Base-by-base conservation (phyloP, 2,113 vertebrate species). In the Thymallus thymallus region DNA sequence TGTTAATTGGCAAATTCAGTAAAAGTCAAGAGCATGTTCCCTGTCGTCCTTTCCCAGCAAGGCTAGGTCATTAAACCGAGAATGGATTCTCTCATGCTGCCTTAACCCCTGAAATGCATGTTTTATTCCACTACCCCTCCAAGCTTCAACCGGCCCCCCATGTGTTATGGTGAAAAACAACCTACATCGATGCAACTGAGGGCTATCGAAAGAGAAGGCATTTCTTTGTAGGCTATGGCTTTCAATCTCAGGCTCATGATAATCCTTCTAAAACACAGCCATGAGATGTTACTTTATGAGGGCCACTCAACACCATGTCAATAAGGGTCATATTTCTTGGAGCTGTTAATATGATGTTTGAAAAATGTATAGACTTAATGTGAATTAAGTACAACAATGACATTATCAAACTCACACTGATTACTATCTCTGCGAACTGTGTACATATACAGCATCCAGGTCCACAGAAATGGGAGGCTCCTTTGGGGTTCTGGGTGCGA, bases 1-100 rank as follows among this genome's bases (percentile, higher is more conserved):
- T 99, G 97, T 99, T 99, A 99, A 99, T 99, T 99, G 96, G 98
- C 96, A 99, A 98, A 97, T 98, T 96, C 95, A 96, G 97, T 96
- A 96, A 95, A 96, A 99, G 96, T 98, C 97, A 97, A 97, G 96
- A 97, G 96, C 96, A 91, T 94, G 96, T 95, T 98, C 97, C 97
- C 96, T 92, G 97, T 94, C 91, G 95, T 96, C 96, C 96, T 96
- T 95, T 96, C 95, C 35, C 95, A 94, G 97, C 94, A 92, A 97
- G 96, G 94, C 95, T 94, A 94, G 98, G 98, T 98, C 97, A 98
- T 99, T 99, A 98, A 98, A 97, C 95, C 95, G 95, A 96, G 96
- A 99, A 99, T 99, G 97, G 96, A 98, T 98, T 98, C 95, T 97
- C 97, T 98, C 96, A 96, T 96, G 97, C 35, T 41, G 35, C 92